Evolutionary conservation across 64 coral and sea anemone species (phyloP).

Genomic region (Porites lutea): DNA sequence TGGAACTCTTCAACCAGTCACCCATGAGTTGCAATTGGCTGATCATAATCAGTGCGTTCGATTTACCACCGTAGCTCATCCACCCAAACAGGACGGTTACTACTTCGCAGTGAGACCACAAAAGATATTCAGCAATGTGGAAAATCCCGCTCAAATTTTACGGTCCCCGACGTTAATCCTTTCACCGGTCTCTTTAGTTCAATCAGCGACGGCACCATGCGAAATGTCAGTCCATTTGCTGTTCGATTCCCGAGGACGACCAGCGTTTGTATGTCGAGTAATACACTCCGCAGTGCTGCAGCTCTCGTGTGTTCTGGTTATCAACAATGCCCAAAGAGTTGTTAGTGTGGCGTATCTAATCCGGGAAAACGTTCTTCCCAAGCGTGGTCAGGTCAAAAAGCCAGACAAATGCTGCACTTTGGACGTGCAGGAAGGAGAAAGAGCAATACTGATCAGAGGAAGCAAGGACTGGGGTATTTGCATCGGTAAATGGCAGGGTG

Average conservation of each 20-base stretch:
- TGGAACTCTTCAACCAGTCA: not conserved
- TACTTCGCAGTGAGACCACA: conserved; percentile 35
- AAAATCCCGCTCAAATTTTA: conserved; percentile 27
- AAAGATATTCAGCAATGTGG: not conserved
- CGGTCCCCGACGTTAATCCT: conserved; percentile 57
- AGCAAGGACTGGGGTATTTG: conserved; percentile 80
- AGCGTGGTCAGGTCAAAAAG: conserved; percentile 1
- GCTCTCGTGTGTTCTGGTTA: conserved; percentile 66
- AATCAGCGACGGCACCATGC: not conserved
- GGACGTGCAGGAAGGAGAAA: conserved; percentile 54
- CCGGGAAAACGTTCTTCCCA: conserved; percentile 49
- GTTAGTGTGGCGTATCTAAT: conserved; percentile 55
- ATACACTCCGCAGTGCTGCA: conserved; percentile 33
- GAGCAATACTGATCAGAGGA: conserved; percentile 80
- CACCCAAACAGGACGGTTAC: not conserved
- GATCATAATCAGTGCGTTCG: not conserved
- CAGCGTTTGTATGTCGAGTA: conserved; percentile 52
- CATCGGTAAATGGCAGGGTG: conserved; percentile 69
- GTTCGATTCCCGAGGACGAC: not conserved
- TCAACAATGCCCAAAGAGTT: conserved; percentile 29
- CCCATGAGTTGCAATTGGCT: not conserved
- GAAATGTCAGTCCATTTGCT: conserved; percentile 65
- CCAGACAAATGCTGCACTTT: conserved; percentile 9
- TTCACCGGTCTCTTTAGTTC: conserved; percentile 31
- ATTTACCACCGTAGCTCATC: not conserved